Conservation (phyloP, 2,888 invertebrate genomes). For the Molorchus minor region DNA sequence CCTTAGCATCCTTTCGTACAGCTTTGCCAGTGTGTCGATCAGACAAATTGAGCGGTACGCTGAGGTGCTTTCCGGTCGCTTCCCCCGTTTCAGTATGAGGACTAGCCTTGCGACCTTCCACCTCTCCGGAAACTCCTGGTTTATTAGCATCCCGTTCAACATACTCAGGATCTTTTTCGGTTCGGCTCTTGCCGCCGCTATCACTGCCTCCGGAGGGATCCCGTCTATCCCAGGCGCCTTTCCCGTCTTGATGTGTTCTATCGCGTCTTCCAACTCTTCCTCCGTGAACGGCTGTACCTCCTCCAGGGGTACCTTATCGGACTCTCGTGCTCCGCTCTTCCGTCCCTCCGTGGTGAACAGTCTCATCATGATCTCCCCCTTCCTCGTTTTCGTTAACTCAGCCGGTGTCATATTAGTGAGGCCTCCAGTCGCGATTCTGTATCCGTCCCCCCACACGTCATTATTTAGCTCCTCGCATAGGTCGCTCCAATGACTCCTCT, state of each 20-base stretch:
- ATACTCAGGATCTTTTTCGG: background rate
- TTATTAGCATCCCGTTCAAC: background rate
- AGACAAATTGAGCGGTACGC: conserved; percentile 27
- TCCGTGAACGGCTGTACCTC: background rate
- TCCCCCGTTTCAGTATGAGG: background rate
- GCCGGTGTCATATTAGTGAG: background rate
- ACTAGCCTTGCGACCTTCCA: background rate
- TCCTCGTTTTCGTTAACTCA: background rate
- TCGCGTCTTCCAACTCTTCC: background rate
- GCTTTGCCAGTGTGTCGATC: conserved; percentile 26
- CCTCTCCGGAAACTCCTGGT: background rate
- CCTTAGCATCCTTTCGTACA: conserved; percentile 28
- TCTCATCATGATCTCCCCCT: background rate
- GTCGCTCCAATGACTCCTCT: background rate
- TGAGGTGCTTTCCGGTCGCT: background rate
- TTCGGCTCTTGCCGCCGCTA: background rate
- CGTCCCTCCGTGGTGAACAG: background rate
- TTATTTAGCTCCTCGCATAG: background rate
- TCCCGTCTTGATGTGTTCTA: background rate
- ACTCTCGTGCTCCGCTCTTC: background rate
- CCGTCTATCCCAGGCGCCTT: background rate
- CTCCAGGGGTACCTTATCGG: background rate
- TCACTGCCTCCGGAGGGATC: background rate
- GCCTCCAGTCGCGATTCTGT: background rate
- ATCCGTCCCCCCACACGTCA: background rate